These are phyloP conservation scores for Pangasius larnaudii DNA, from an alignment of 2,797 vertebrate species.

Conservation along the genomic window DNA sequence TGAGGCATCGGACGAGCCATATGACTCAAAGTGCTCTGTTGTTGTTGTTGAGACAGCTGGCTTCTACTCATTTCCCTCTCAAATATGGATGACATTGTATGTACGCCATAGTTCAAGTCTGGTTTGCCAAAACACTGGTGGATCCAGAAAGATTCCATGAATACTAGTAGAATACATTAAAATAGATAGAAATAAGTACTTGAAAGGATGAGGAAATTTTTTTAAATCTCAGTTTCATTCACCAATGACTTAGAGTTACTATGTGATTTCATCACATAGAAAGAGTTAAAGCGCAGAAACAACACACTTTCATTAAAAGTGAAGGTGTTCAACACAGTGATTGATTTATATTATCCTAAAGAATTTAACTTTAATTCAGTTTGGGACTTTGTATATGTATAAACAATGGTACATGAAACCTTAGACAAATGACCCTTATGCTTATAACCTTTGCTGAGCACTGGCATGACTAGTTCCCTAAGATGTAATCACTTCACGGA, in stretches of 20 bases:
- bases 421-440: background rate
- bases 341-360: background rate
- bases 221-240: background rate
- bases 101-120: background rate
- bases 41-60: background rate
- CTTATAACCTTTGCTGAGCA: background rate
- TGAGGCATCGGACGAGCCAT: too few species aligned
- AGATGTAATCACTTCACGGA: slow-evolving; percentile 13
- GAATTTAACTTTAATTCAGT: background rate
- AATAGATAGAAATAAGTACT: background rate
- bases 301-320: background rate
- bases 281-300: background rate
- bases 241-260: background rate
- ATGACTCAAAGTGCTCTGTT: background rate
- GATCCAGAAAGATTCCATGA: background rate
- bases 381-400: background rate
- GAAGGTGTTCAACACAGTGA: background rate
- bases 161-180: background rate
- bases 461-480: background rate
- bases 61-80: background rate
- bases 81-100: background rate
- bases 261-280: too few species aligned
- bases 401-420: slow-evolving; percentile 11
- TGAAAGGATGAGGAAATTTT: background rate
- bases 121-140: background rate